A percentile compares a stretch with the other conserved stretches of the same genome.
Conservation (phyloP, 2,888 invertebrate species). For the Strigamia crassipes region DNA sequence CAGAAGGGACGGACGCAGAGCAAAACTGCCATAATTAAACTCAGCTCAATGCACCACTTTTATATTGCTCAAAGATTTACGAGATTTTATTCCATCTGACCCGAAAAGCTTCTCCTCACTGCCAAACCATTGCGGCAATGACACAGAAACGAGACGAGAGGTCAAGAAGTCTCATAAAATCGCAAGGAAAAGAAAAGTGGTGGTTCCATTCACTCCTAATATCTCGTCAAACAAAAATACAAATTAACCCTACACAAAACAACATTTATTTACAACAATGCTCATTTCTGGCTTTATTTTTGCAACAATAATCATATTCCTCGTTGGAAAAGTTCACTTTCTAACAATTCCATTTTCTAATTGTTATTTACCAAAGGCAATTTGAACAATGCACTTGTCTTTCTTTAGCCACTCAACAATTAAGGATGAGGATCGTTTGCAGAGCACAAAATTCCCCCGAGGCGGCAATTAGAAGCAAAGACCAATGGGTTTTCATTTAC, state of each 20-base stretch:
- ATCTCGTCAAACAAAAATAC: too few relatives aligned
- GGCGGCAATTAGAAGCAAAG: conserved; percentile 42
- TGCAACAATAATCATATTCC: background rate
- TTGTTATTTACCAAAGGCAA: conserved; percentile 26
- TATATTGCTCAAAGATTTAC: background rate
- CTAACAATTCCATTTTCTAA: conserved; percentile 24
- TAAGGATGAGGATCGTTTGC: conserved; percentile 40
- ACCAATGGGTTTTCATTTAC: conserved; percentile 27
- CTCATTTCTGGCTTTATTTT: too few relatives aligned
- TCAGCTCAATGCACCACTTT: too few relatives aligned
- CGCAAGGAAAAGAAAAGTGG: background rate
- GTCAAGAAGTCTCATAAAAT: background rate
- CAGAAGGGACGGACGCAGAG: background rate
- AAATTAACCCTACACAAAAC: too few relatives aligned
- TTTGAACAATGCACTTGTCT: conserved; percentile 40
- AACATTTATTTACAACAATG: too few relatives aligned
- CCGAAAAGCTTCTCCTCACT: background rate
- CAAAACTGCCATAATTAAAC: too few relatives aligned
- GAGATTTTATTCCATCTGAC: background rate
- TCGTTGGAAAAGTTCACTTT: background rate
- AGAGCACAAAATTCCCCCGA: conserved; percentile 42
- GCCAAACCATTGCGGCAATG: background rate
- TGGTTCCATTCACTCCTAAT: too few relatives aligned
- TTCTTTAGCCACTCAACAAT: conserved; percentile 38
- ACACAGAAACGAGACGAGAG: background rate